Base-by-base conservation (phyloP, 2,888 invertebrate species). In the Thera obeliscata region DNA sequence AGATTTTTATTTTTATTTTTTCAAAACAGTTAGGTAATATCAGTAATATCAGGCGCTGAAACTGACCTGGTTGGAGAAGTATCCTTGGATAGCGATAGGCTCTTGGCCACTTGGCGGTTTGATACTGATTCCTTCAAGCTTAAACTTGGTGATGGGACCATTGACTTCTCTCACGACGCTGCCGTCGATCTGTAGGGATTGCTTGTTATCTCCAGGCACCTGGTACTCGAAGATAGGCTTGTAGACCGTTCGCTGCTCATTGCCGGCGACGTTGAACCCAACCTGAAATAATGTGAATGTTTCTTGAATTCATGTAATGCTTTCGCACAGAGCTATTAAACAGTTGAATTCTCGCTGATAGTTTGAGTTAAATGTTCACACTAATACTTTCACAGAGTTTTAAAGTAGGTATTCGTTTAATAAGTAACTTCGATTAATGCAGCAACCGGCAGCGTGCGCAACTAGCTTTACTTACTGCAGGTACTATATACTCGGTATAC, bases 211-310 rank as follows among this genome's bases (percentile, higher is more conserved):
- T 6, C 83, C 83, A 46, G 94, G 94, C 0, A 95, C 80, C 75
- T 94, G 94, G 83, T 95, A 96, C 76, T 96, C 95, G 41, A 97
- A 87, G 0, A 97, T 79, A 0, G 97, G 97, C 71, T 94, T 95
- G 83, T 95, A 97, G 9, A 95, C 88, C 38, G 85, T 82, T 62
- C 93, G 93, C 56, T 84, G 86, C 0, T 90, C 94, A 64, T 93
- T 93, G 5, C 95, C 95, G 49, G 94, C 90, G 22, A 95, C 94
- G 0, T 87, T 89, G 49, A 96, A 94, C 0, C 97, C 97, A 35
- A 95, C 35, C 68, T 68, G 12, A 1, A 49, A 52, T 8, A 56
- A 43, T 2, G 22, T 43, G 9, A 6, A 52, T 52, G 33, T 33
- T 2, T 33, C 22, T 50, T 50, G 2, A 46, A 46, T 3, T 46